phyloP scores from a whole-genome alignment of 92 coral and sea anemone species.

The Epizoanthus ramosus region DNA sequence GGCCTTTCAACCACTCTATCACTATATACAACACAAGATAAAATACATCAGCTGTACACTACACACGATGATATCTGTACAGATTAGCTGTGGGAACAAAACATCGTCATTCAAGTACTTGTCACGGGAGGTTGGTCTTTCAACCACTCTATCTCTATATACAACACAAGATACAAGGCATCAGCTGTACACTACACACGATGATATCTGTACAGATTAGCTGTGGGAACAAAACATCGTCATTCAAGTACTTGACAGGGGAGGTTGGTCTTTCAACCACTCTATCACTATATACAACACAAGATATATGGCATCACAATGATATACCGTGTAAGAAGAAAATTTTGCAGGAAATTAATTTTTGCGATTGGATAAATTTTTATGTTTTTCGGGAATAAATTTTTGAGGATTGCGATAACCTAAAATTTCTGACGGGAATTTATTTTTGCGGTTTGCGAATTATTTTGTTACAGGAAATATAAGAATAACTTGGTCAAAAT shows the following conservation, averaged over 20 bases:
- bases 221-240: not conserved
- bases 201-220: not conserved
- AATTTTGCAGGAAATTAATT: slow-evolving; percentile 76
- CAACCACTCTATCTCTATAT: slow-evolving; percentile 80
- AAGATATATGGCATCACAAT: not conserved
- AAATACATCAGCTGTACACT: not conserved
- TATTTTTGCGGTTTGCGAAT: no score
- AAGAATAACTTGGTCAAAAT: no score
- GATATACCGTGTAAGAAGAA: slow-evolving; percentile 54
- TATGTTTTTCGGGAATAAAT: no score
- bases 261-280: slow-evolving; percentile 79
- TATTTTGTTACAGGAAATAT: no score
- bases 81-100: not conserved
- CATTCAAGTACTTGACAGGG: slow-evolving; percentile 44
- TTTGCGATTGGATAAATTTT: no score
- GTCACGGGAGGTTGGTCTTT: slow-evolving; percentile 74
- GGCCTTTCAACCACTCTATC: slow-evolving; percentile 77
- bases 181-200: no score
- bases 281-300: slow-evolving; percentile 59
- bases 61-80: not conserved
- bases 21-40: slow-evolving; percentile 49
- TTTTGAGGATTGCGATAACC: no score
- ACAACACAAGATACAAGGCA: slow-evolving; percentile 5
- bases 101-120: not conserved
- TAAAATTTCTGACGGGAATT: no score